Percentiles rank a stretch among this genome's conserved stretches.
These are phyloP conservation scores for Plectropomus leopardus DNA, from an alignment of 2,113 vertebrate genomes.

Conservation along the genomic window DNA sequence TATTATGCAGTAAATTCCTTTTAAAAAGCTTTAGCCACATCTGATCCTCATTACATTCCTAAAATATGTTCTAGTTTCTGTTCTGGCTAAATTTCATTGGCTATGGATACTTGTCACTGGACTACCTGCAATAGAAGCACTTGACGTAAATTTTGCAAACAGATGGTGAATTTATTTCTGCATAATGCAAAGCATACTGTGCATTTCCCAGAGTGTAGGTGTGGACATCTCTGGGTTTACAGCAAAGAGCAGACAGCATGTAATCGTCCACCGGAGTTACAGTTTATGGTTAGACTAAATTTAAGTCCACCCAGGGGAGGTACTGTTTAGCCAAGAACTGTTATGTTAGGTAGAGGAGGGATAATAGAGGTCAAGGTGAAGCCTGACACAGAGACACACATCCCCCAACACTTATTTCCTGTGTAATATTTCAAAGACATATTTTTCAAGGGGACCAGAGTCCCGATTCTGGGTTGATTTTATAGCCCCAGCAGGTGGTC, in stretches of 20 bases:
- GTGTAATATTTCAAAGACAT: constrained; percentile 53
- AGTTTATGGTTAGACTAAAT: constrained; percentile 32
- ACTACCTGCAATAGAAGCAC: background rate
- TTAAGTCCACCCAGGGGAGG: constrained; percentile 32
- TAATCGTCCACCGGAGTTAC: constrained; percentile 22
- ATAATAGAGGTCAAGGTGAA: constrained; percentile 50
- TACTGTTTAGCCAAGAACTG: constrained; percentile 32
- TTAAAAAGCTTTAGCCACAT: constrained; percentile 15
- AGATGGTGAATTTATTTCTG: constrained; percentile 13
- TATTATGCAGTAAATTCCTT: constrained; percentile 10
- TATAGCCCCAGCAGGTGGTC: constrained; percentile 56
- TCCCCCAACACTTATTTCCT: constrained; percentile 41
- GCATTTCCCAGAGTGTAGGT: constrained; percentile 4
- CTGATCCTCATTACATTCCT: constrained; percentile 13
- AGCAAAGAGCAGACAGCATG: constrained; percentile 17
- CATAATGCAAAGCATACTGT: background rate
- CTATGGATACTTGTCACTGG: background rate
- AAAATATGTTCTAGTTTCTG: constrained; percentile 2
- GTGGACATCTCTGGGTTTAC: constrained; percentile 9
- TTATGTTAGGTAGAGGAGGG: constrained; percentile 47
- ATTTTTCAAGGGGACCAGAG: constrained; percentile 5
- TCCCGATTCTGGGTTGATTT: background rate
- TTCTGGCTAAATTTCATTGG: constrained; percentile 1
- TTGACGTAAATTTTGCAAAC: constrained; percentile 23
- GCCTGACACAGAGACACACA: constrained; percentile 10